Conservation (phyloP, 2,113 vertebrate genomes). For the Eidolon helvum region DNA sequence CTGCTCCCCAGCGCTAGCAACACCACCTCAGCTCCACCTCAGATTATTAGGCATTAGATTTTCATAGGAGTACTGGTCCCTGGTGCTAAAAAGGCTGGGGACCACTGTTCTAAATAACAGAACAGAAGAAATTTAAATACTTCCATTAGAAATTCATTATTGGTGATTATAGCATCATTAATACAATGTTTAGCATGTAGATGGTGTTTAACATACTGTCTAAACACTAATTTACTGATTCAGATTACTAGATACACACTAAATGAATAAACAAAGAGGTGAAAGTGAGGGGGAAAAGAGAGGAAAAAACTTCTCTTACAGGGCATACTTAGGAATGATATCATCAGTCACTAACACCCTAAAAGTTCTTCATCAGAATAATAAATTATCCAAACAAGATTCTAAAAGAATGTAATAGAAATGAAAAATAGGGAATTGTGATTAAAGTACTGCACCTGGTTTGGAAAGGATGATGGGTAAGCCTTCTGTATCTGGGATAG, state of each 20-base stretch:
- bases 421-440: neutral
- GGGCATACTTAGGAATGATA: neutral
- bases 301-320: neutral
- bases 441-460: neutral
- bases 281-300: neutral
- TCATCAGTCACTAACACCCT: neutral
- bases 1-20: too few relatives aligned
- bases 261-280: neutral
- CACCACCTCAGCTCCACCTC: too few relatives aligned
- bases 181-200: neutral
- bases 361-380: constrained; percentile 11
- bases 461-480: neutral
- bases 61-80: too few relatives aligned
- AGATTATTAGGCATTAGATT: too few relatives aligned
- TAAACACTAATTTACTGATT: neutral
- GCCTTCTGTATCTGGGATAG: neutral
- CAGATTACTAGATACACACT: neutral
- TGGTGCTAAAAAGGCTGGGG: too few relatives aligned
- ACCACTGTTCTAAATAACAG: too few relatives aligned
- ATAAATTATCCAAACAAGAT: neutral
- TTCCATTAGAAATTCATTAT: neutral
- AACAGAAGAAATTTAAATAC: constrained; percentile 5
- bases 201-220: neutral
- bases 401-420: constrained; percentile 1
- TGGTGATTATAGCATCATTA: neutral